Percentiles rank a stretch among this genome's conserved stretches.
These are phyloP conservation scores for Leuciscus waleckii DNA, from an alignment of 2,797 vertebrate genomes.

Conservation along the genomic window DNA sequence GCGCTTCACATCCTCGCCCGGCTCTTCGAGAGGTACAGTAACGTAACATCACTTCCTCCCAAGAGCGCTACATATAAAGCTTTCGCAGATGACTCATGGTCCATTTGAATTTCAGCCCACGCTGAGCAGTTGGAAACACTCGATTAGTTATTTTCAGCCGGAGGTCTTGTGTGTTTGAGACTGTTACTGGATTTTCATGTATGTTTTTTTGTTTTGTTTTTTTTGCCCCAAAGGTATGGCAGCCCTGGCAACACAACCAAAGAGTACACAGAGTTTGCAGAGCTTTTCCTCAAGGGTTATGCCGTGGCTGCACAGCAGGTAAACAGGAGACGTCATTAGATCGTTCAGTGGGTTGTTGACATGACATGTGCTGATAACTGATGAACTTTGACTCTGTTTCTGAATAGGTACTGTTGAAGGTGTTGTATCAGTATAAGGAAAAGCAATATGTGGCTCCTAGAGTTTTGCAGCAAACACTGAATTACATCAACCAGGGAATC, in stretches of 20 bases:
- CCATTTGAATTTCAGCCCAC: conserved; percentile 44
- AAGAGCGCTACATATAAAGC: conserved; percentile 22
- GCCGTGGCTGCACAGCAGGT: conserved; percentile 97
- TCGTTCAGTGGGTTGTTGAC: not conserved
- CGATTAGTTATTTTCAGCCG: conserved; percentile 50
- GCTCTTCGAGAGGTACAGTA: conserved; percentile 92
- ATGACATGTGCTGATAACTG: not conserved
- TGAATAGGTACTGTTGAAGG: conserved; percentile 93
- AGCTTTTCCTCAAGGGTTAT: conserved; percentile 97
- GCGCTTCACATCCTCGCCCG: conserved; percentile 98
- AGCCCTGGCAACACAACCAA: conserved; percentile 99
- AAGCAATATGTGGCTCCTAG: conserved; percentile 97
- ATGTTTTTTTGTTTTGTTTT: not conserved
- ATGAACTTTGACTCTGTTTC: conserved; percentile 32
- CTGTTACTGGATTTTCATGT: conserved; percentile 11
- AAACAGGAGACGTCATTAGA: conserved; percentile 35
- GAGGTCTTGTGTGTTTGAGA: conserved; percentile 36
- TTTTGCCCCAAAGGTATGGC: conserved; percentile 84
- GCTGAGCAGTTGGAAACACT: conserved; percentile 44
- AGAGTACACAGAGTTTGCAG: conserved; percentile 98
- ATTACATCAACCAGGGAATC: conserved; percentile 99
- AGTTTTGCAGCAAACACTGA: conserved; percentile 97
- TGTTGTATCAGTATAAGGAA: conserved; percentile 97
- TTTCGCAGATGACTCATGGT: conserved; percentile 38
- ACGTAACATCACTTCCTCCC: not conserved